These are phyloP conservation scores for Heliocidaris tuberculata DNA, from an alignment of 35 echinoderm and acorn worm species.

Conservation along the genomic window DNA sequence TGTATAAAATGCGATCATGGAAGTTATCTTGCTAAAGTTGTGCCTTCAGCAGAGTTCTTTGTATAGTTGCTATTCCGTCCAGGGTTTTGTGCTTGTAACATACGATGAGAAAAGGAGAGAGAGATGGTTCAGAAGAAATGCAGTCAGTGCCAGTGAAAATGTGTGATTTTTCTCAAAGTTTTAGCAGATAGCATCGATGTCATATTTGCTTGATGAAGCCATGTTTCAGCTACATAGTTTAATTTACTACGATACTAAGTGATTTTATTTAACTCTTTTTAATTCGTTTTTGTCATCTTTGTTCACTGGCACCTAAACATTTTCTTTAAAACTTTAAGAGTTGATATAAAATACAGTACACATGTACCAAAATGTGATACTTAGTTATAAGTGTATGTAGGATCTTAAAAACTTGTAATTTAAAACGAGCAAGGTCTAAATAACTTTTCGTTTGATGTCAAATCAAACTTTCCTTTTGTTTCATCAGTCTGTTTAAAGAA, in stretches of 20 bases:
- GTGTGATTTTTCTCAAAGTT: neutral
- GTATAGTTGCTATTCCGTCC: conserved; percentile 1
- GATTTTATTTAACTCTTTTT: too few species aligned
- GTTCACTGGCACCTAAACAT: too few species aligned
- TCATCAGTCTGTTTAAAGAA: neutral
- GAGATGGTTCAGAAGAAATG: neutral
- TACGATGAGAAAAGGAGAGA: neutral
- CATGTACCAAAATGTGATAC: neutral
- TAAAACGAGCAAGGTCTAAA: neutral
- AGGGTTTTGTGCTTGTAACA: neutral
- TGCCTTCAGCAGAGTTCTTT: neutral
- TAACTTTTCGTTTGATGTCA: neutral
- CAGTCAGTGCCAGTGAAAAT: neutral
- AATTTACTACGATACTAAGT: too few species aligned
- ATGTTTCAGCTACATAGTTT: neutral
- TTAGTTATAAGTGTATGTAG: neutral
- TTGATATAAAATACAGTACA: neutral
- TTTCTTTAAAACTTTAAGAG: neutral
- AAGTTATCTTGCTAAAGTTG: neutral
- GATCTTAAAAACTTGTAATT: neutral
- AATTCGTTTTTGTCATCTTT: too few species aligned
- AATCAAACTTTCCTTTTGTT: neutral
- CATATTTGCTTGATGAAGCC: neutral
- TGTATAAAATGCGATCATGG: neutral
- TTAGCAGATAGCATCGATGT: neutral